Conservation (phyloP, 2,113 vertebrate species). For the Brachypteracias leptosomus region DNA sequence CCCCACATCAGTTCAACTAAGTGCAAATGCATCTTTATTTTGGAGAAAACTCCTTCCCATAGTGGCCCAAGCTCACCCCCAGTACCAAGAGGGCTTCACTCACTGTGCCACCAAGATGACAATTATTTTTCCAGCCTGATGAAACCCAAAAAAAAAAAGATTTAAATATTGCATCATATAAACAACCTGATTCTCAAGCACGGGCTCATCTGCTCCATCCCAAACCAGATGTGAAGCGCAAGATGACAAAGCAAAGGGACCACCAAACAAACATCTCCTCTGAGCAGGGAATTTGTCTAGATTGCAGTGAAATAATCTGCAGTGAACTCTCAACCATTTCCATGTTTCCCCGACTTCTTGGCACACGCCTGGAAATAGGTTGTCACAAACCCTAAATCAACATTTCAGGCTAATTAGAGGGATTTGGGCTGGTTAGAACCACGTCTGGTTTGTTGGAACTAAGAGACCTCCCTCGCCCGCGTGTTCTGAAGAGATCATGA, state of each 20-base stretch:
- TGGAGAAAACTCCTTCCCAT: neutral
- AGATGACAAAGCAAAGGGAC: neutral
- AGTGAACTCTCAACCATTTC: neutral
- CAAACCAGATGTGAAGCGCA: neutral
- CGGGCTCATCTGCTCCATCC: neutral
- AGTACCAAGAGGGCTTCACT: neutral
- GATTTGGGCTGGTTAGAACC: constrained; percentile 25
- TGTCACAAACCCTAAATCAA: neutral
- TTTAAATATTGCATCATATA: constrained; percentile 31
- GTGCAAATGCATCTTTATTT: neutral
- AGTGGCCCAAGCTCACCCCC: neutral
- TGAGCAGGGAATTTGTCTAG: neutral
- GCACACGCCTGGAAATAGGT: neutral
- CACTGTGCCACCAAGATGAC: neutral
- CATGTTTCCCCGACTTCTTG: constrained; percentile 9
- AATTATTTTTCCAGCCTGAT: neutral
- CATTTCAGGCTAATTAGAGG: constrained; percentile 60
- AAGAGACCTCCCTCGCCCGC: neutral
- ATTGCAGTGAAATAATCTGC: neutral
- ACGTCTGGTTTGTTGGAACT: neutral
- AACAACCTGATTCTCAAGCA: neutral
- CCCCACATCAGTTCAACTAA: neutral
- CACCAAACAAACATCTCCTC: constrained; percentile 14
- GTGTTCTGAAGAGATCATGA: constrained; percentile 6
- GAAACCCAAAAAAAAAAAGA: constrained; percentile 30